Base-by-base conservation (phyloP, 1,140 invertebrate genomes). In the Reticulitermes speratus region DNA sequence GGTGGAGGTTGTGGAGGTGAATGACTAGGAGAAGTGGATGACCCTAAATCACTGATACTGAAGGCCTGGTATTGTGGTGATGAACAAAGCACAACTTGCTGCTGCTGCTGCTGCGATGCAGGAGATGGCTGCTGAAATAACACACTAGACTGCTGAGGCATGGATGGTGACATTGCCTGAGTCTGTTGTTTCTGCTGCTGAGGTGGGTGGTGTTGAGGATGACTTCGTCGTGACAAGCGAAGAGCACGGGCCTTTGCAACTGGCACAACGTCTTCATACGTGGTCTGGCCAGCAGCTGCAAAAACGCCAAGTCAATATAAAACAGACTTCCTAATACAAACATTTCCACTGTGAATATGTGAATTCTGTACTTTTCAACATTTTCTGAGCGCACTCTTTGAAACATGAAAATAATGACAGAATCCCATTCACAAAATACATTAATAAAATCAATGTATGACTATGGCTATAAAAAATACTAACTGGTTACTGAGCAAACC, bases 91-190 rank as follows among this genome's bases (percentile, higher is more conserved):
- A 75, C 65, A 8, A 69, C 59, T 38, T 84, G 85, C 84, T 85
- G 84, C 82, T 87, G 86, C 32, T 86, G 85, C 85, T 30, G 86
- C 84, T 59, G 83, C 81, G 84, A 87, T 69, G 44, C 84, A 82
- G 14, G 52, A 32, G 65, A 81, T 5, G 38, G 69, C 44, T 86
- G 81, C 5, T 44, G 44, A 69, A 30, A 75, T 75, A 75, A n/a
- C n/a, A 25, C n/a, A 75, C 16, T n/a, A 30, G 65, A 75, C n/a
- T 75, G 65, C 65, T 75, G 65, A 30, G 65, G 65, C 65, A 75
- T 11, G 52, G 52, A 14, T 5, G 19, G 52, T 21, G 52, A 14
- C 16, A 25, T n/a, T 75, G 65, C 1, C 14, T 25, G n/a, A 2
- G 65, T 25, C 14, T 75, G 65, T 14, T 75, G 65, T 6, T 75